Percentiles rank a stretch among this genome's conserved stretches.
phyloP scores from a whole-genome alignment of 1,140 invertebrate species.

The Cotesia chilonis region DNA sequence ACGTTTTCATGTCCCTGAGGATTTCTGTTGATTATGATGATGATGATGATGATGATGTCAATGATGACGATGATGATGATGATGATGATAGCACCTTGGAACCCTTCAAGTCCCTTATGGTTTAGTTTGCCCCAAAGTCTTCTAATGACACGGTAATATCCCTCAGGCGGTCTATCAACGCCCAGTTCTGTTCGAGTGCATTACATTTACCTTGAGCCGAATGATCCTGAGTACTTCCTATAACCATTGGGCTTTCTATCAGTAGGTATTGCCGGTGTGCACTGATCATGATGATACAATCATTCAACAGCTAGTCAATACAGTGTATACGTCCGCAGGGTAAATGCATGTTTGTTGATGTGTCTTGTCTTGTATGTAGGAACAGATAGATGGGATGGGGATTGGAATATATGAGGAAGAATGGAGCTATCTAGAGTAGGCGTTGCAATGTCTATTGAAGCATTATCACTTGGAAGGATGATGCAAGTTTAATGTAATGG shows the following conservation, averaged over 20 bases:
- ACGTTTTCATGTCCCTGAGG: constrained; percentile 6
- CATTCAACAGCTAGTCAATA: constrained; percentile 14
- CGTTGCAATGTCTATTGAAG: constrained; percentile 14
- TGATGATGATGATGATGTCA: neutral
- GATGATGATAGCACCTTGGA: neutral
- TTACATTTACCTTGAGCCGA: constrained; percentile 2
- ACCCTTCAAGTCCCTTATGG: neutral
- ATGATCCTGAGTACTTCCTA: neutral
- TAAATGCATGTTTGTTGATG: neutral
- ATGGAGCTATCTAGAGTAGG: too few species aligned
- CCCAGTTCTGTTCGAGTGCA: constrained; percentile 5
- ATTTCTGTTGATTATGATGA: neutral
- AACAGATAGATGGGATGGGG: too few species aligned
- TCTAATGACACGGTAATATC: constrained; percentile 54
- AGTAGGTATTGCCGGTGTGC: neutral
- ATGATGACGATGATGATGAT: too few species aligned
- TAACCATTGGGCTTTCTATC: neutral
- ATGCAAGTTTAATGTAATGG: constrained; percentile 40
- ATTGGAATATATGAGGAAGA: neutral
- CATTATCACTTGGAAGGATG: constrained; percentile 34
- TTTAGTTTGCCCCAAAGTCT: constrained; percentile 14
- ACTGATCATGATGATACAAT: neutral
- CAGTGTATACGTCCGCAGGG: neutral
- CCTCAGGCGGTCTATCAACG: constrained; percentile 48
- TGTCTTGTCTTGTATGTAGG: too few species aligned